Percentiles rank a stretch among this genome's conserved stretches.
Evolutionary conservation across 2,888 invertebrate species (phyloP).

Genomic region (Chloromyia formosa): DNA sequence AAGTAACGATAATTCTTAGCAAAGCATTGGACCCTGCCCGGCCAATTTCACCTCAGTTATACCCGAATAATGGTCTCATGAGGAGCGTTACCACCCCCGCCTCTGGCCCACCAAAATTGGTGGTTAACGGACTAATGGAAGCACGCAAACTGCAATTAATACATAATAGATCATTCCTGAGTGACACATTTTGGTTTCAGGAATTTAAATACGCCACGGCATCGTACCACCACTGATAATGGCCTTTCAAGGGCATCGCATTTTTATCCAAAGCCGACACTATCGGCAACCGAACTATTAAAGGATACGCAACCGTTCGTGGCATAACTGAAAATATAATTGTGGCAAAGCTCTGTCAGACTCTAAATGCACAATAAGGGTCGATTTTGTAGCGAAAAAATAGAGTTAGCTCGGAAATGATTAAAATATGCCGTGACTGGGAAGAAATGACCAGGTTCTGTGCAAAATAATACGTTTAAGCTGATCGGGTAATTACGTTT

Average conservation of each 20-base stretch:
- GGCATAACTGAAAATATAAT: slow-evolving; percentile 19
- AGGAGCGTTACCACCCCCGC: neutral
- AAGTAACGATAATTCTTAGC: neutral
- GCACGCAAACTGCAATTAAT: slow-evolving; percentile 48
- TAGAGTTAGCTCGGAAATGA: slow-evolving; percentile 22
- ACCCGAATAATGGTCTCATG: neutral
- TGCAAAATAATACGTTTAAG: slow-evolving; percentile 32
- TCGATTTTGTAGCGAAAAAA: neutral
- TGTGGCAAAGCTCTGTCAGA: neutral
- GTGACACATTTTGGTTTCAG: slow-evolving; percentile 46
- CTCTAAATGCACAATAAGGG: neutral
- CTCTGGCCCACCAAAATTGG: neutral
- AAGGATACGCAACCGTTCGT: slow-evolving; percentile 19
- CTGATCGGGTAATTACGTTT: slow-evolving; percentile 14
- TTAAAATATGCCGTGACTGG: slow-evolving; percentile 42
- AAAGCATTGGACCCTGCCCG: neutral
- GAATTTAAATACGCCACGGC: slow-evolving; percentile 42
- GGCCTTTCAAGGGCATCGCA: slow-evolving; percentile 34
- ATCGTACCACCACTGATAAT: slow-evolving; percentile 32
- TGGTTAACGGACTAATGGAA: slow-evolving; percentile 32
- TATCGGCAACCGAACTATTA: slow-evolving; percentile 20
- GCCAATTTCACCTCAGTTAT: neutral
- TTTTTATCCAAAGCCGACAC: slow-evolving; percentile 1
- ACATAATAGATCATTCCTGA: slow-evolving; percentile 46
- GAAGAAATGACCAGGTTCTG: slow-evolving; percentile 1